Percentiles rank a stretch among this genome's conserved stretches.
Conservation (phyloP, 2,113 vertebrate species). For the Montifringilla adamsi region DNA sequence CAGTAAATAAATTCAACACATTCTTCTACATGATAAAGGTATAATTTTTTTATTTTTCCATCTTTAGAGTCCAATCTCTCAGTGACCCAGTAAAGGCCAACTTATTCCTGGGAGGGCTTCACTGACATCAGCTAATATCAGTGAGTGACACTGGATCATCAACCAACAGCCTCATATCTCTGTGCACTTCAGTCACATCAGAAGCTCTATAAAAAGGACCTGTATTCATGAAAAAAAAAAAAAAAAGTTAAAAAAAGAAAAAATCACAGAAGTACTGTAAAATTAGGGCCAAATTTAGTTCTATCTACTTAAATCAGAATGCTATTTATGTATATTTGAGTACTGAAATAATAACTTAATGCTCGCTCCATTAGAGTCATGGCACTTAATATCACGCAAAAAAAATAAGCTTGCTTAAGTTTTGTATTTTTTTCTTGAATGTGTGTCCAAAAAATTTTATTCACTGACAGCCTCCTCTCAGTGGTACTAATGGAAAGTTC, state of each 20-base stretch:
- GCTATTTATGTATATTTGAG: not conserved
- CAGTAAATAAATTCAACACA: not conserved
- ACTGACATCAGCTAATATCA: not conserved
- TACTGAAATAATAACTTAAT: not conserved
- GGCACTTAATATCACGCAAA: not conserved
- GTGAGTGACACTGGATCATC: not conserved
- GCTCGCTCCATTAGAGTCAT: not conserved
- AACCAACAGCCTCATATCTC: not conserved
- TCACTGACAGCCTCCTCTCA: not conserved
- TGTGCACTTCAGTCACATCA: not conserved
- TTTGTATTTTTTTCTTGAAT: not conserved
- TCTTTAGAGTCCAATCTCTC: not conserved
- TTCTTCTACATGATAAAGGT: not conserved
- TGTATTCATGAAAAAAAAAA: not conserved
- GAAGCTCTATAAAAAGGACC: not conserved
- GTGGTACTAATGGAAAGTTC: not conserved
- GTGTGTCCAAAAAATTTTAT: not conserved
- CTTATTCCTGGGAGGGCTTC: not conserved
- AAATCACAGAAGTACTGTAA: not conserved
- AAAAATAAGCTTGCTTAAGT: not conserved
- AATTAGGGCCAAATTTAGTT: not conserved
- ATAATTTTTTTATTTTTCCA: not conserved
- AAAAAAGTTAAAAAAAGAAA: fast-evolving
- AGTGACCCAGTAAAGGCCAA: not conserved
- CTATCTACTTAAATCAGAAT: not conserved